Evolutionary conservation across 2,888 invertebrate genomes (phyloP).

Genomic region (Macrophya alboannulata): DNA sequence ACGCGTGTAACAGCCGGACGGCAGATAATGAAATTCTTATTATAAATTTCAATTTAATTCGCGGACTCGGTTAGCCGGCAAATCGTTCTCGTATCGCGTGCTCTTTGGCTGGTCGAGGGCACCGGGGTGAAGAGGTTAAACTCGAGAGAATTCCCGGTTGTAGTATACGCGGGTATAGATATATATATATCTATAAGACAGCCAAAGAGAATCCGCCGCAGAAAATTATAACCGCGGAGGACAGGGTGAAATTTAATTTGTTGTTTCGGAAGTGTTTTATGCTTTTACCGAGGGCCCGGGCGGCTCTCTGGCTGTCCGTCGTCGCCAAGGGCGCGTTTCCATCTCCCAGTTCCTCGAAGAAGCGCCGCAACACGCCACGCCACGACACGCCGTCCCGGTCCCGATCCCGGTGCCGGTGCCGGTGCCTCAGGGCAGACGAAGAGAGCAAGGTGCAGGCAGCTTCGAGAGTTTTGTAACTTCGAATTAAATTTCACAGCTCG

Average conservation of each 20-base stretch:
- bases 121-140: slow-evolving; percentile 41
- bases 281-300: slow-evolving; percentile 47
- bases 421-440: slow-evolving; percentile 24
- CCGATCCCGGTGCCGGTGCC: neutral
- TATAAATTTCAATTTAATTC: slow-evolving; percentile 53
- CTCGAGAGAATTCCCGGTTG: slow-evolving; percentile 43
- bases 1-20: slow-evolving; percentile 25
- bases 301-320: slow-evolving; percentile 43
- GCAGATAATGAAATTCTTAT: slow-evolving; percentile 53
- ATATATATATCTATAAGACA: neutral
- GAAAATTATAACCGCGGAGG: slow-evolving; percentile 37
- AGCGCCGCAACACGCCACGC: neutral
- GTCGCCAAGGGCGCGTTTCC: slow-evolving; percentile 52
- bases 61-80: slow-evolving; percentile 46
- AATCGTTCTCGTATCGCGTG: slow-evolving; percentile 37
- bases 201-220: slow-evolving; percentile 3
- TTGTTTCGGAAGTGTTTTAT: slow-evolving; percentile 73
- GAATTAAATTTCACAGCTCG: slow-evolving; percentile 77
- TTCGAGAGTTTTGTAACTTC: slow-evolving; percentile 57
- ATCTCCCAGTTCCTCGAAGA: slow-evolving; percentile 17
- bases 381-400: neutral
- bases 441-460: slow-evolving; percentile 51
- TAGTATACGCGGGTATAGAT: neutral
- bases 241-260: slow-evolving; percentile 72
- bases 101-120: slow-evolving; percentile 30